Evolutionary conservation across 37 sponge, comb jelly and placozoan species (phyloP).

Genomic region (Tethya wilhelma): DNA sequence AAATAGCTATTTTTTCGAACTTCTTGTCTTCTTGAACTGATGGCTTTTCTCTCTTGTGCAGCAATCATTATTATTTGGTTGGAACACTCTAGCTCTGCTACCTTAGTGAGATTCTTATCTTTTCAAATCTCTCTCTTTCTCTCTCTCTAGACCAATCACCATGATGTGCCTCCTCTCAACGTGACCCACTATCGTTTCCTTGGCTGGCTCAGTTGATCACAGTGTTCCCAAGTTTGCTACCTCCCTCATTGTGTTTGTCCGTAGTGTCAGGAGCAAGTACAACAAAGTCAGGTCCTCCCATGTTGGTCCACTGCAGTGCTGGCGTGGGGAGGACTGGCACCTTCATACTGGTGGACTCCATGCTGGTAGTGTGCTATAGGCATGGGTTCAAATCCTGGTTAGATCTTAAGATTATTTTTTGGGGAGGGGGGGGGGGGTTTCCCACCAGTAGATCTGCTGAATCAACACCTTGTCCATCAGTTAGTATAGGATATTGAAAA

Average conservation of each 20-base stretch:
- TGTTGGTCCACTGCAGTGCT: slow-evolving; percentile 88
- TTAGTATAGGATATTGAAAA: neutral
- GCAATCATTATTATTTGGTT: too few species aligned
- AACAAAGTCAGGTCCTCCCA: neutral
- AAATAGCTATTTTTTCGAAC: too few species aligned
- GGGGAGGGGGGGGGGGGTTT: too few species aligned
- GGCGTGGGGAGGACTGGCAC: slow-evolving; percentile 83
- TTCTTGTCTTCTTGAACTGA: too few species aligned
- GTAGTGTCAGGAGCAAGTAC: slow-evolving; percentile 46
- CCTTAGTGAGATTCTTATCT: neutral
- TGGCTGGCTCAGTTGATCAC: slow-evolving; percentile 89
- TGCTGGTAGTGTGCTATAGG: too few species aligned
- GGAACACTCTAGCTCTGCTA: too few species aligned
- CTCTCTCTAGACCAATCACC: neutral
- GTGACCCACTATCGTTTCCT: slow-evolving; percentile 82
- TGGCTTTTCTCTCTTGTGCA: too few species aligned
- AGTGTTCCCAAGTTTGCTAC: slow-evolving; percentile 86
- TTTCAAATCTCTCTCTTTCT: neutral
- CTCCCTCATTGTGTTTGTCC: slow-evolving; percentile 71
- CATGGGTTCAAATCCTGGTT: too few species aligned
- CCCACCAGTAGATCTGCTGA: neutral
- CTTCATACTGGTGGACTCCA: slow-evolving; percentile 68
- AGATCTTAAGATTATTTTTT: too few species aligned
- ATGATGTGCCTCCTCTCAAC: slow-evolving; percentile 7
- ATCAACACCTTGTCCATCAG: neutral